Percentiles rank a stretch among this genome's conserved stretches.
Evolutionary conservation across 2,797 vertebrate genomes (phyloP).

Genomic region (Typhlichthys eigenmanni): DNA sequence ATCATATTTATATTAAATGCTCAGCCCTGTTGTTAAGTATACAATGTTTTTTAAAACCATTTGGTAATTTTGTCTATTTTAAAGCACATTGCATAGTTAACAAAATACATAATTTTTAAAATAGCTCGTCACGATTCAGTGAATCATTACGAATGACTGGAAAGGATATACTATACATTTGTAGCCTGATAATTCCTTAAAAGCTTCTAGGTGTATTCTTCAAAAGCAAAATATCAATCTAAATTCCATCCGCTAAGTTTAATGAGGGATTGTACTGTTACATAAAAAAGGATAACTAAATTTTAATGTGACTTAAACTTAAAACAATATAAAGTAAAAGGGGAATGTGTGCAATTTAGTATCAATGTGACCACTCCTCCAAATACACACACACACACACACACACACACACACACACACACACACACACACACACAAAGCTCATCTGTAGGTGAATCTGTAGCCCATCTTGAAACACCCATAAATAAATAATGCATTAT

Average conservation of each 20-base stretch:
- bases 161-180: too few species aligned
- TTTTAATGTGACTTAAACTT: slow-evolving; percentile 19
- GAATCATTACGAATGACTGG: too few species aligned
- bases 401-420: slow-evolving; percentile 2
- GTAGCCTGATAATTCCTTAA: too few species aligned
- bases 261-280: too few species aligned
- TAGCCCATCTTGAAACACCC: slow-evolving; percentile 18
- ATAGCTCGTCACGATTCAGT: too few species aligned
- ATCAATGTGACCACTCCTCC: background rate
- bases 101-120: too few species aligned
- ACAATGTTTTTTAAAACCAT: too few species aligned
- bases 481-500: slow-evolving; percentile 43
- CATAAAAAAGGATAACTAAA: background rate
- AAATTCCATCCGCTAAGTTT: slow-evolving; percentile 16
- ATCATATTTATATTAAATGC: too few species aligned
- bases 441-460: slow-evolving; percentile 6
- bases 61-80: too few species aligned
- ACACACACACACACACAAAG: background rate
- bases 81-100: too few species aligned
- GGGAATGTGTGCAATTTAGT: background rate
- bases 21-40: too few species aligned
- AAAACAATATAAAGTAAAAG: slow-evolving; percentile 43
- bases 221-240: slow-evolving; percentile 49
- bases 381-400: background rate
- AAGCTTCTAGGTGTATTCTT: slow-evolving; percentile 29